Percentiles rank a stretch among this genome's conserved stretches.
Conservation (phyloP, 1,140 invertebrate genomes). For the Pectinophora gossypiella region DNA sequence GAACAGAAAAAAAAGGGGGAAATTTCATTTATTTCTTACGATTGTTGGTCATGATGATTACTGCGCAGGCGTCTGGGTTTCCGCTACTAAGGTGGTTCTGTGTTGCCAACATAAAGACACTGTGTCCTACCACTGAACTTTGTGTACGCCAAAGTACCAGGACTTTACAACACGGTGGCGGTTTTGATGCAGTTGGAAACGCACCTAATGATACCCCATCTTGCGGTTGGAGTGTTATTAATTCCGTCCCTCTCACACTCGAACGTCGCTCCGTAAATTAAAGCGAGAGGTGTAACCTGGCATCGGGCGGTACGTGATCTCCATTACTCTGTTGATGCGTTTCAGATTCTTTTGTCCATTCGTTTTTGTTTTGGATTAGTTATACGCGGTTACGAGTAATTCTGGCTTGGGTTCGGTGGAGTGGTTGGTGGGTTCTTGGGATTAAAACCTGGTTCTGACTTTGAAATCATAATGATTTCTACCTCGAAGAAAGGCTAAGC, state of each 20-base stretch:
- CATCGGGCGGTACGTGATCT: conserved; percentile 59
- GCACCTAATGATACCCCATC: conserved; percentile 54
- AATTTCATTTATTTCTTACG: conserved; percentile 65
- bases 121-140: no score
- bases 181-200: conserved; percentile 44
- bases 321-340: conserved; percentile 56
- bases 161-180: no score
- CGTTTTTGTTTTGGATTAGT: no score
- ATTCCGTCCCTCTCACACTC: conserved; percentile 49
- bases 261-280: conserved; percentile 30
- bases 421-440: no score
- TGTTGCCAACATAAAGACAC: no score
- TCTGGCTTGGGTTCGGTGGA: no score
- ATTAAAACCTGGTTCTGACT: no score
- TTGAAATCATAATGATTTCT: no score
- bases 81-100: conserved; percentile 41
- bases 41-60: conserved; percentile 52
- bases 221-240: conserved; percentile 65
- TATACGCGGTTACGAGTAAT: no score
- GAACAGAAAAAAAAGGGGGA: conserved; percentile 36
- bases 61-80: conserved; percentile 35
- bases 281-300: conserved; percentile 51
- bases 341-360: conserved; percentile 48
- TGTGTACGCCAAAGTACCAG: no score
- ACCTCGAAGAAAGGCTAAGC: no score